Percentiles rank a stretch among this genome's conserved stretches.
phyloP scores from a whole-genome alignment of 1,140 invertebrate species.

The Bradysia coprophila region DNA sequence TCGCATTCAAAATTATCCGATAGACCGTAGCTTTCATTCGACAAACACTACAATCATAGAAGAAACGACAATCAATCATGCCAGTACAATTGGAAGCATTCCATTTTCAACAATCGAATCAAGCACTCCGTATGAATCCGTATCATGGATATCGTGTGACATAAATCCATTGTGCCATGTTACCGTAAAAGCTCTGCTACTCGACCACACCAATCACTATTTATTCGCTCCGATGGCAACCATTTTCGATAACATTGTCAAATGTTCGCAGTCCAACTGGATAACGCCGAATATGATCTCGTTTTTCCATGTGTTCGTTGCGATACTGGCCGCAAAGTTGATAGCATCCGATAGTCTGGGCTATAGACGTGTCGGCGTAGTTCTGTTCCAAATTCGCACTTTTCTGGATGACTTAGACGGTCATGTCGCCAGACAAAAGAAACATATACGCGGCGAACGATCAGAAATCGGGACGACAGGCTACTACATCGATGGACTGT shows the following conservation, averaged over 20 bases:
- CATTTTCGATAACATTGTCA: slow-evolving; percentile 37
- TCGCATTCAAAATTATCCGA: slow-evolving; percentile 35
- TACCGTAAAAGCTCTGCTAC: slow-evolving; percentile 51
- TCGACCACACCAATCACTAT: slow-evolving; percentile 60
- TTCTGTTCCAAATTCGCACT: slow-evolving; percentile 54
- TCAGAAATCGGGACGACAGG: slow-evolving; percentile 50
- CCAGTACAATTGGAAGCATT: no score
- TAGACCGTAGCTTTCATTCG: slow-evolving; percentile 21
- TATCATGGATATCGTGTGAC: slow-evolving; percentile 39
- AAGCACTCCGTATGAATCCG: slow-evolving; percentile 25
- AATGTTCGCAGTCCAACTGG: slow-evolving; percentile 37
- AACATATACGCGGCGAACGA: slow-evolving; percentile 44
- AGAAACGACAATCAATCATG: no score
- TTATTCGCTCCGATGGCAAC: slow-evolving; percentile 50
- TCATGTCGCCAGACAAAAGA: slow-evolving; percentile 48
- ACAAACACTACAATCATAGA: slow-evolving; percentile 6
- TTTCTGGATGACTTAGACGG: slow-evolving; percentile 66
- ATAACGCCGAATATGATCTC: slow-evolving; percentile 64
- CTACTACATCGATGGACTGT: slow-evolving; percentile 54
- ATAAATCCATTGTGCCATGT: slow-evolving; percentile 53
- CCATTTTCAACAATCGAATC: no score
- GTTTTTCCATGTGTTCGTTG: slow-evolving; percentile 49
- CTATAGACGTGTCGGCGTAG: slow-evolving; percentile 42
- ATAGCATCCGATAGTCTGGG: slow-evolving; percentile 44
- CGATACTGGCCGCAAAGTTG: slow-evolving; percentile 43